phyloP scores from a whole-genome alignment of 2,797 vertebrate genomes.

The Jordanella pulchra region DNA sequence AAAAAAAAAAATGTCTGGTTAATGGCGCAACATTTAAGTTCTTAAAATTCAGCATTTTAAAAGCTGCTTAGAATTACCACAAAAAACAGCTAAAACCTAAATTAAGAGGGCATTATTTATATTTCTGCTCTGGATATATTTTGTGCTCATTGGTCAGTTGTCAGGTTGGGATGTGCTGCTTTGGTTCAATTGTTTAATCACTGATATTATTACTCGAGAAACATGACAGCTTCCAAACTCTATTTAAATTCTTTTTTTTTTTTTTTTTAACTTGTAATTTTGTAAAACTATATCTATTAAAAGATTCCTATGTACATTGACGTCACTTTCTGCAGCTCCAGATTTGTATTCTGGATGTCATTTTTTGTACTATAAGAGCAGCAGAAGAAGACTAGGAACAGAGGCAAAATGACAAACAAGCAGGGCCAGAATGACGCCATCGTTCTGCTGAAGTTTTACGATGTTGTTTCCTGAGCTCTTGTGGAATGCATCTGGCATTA shows the following conservation, averaged over 20 bases:
- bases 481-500: conserved; percentile 73
- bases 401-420: conserved; percentile 73
- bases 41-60: not conserved
- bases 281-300: conserved; percentile 14
- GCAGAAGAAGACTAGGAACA: conserved; percentile 26
- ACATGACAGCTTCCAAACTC: not conserved
- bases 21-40: not conserved
- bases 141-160: not conserved
- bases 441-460: conserved; percentile 73
- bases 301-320: conserved; percentile 42
- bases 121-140: not conserved
- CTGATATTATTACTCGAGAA: not conserved
- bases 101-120: not conserved
- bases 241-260: not conserved
- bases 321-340: conserved; percentile 37
- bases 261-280: conserved; percentile 16
- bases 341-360: conserved; percentile 73
- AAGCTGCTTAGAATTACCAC: not conserved
- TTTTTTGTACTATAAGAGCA: conserved; percentile 55
- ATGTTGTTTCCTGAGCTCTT: conserved; percentile 74
- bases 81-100: not conserved
- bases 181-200: not conserved
- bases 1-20: too few relatives aligned
- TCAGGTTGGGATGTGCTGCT: not conserved
- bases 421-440: conserved; percentile 72